Percentiles rank a stretch among this genome's conserved stretches.
Evolutionary conservation across 2,113 vertebrate species (phyloP).

Genomic region (Uria lomvia): DNA sequence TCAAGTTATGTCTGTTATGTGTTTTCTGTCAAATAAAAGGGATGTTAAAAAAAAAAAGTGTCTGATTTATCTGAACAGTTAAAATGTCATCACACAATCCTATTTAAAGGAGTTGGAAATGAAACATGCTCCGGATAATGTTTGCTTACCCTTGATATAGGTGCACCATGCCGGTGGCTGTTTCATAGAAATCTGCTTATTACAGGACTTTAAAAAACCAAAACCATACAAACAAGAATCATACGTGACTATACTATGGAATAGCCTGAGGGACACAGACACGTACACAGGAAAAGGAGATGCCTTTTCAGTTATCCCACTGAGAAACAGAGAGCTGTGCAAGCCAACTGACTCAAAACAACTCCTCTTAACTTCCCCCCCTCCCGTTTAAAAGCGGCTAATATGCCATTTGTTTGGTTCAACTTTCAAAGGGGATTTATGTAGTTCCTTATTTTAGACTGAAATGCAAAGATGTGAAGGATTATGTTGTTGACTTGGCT

Average conservation of each 20-base stretch:
- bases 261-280: neutral
- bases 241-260: neutral
- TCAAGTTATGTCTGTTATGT: neutral
- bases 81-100: neutral
- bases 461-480: neutral
- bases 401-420: neutral
- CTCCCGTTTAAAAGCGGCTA: neutral
- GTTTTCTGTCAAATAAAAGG: neutral
- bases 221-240: neutral
- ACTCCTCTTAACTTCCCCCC: neutral
- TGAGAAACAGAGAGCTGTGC: neutral
- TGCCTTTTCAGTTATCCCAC: neutral
- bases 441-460: neutral
- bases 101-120: neutral
- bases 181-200: neutral
- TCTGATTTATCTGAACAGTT: neutral
- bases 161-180: neutral
- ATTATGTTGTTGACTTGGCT: neutral
- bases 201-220: neutral
- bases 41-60: neutral
- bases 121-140: neutral
- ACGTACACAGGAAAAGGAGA: fast-evolving
- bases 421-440: neutral
- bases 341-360: neutral
- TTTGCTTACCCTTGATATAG: neutral